Conservation (phyloP, 2,797 vertebrate species). For the Crocodylus rhombifer region DNA sequence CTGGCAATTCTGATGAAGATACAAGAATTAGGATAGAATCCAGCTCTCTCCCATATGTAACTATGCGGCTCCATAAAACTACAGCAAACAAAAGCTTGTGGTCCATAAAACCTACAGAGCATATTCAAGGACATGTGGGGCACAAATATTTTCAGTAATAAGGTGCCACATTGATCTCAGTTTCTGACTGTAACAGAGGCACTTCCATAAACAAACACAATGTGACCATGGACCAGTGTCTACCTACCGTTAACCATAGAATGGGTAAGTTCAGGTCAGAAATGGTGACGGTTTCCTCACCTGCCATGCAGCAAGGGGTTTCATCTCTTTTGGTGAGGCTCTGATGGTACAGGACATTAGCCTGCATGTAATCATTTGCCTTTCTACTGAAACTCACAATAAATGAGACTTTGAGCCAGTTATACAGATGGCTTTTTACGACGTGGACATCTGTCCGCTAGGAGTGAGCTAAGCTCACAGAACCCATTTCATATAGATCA, state of each 20-base stretch:
- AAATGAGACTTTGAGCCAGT: neutral
- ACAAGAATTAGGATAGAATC: neutral
- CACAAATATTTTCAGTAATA: neutral
- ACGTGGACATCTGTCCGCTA: neutral
- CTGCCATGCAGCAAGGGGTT: too few species aligned
- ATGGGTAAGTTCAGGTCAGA: neutral
- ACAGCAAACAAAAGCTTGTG: neutral
- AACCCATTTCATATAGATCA: neutral
- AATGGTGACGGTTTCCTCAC: neutral
- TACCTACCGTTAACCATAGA: neutral
- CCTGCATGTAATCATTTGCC: neutral
- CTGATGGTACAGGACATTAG: neutral
- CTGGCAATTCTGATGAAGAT: neutral
- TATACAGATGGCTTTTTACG: neutral
- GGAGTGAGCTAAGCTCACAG: neutral
- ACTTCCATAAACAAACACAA: neutral
- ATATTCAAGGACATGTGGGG: neutral
- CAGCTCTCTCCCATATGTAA: neutral
- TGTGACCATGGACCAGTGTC: too few species aligned
- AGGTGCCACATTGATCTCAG: neutral
- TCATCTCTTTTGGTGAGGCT: neutral
- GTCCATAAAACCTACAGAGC: neutral
- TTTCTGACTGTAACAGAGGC: neutral
- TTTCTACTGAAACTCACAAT: neutral
- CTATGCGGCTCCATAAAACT: rapidly evolving